Percentiles rank a stretch among this genome's conserved stretches.
phyloP scores from a whole-genome alignment of 2,888 invertebrate genomes.

The Clivina fossor region DNA sequence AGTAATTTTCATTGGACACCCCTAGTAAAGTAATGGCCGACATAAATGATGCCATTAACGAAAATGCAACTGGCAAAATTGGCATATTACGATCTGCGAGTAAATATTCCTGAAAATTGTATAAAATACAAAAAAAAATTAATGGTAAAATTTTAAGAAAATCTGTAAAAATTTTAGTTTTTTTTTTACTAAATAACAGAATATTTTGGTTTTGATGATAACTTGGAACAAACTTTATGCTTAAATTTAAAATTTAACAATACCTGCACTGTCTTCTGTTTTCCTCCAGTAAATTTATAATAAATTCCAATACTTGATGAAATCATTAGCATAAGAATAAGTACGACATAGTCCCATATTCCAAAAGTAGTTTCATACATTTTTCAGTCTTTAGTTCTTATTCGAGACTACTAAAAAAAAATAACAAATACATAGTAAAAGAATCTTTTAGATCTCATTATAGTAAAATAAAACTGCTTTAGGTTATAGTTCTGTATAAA shows the following conservation, averaged over 20 bases:
- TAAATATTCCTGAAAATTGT: conserved; percentile 72
- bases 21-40: conserved; percentile 89
- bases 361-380: conserved; percentile 54
- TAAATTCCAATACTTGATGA: conserved; percentile 81
- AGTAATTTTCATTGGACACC: conserved; percentile 84
- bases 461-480: no score
- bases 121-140: no score
- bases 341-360: conserved; percentile 74
- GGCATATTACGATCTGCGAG: conserved; percentile 81
- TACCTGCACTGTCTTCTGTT: conserved; percentile 80
- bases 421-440: no score
- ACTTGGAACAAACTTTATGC: no score
- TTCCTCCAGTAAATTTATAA: conserved; percentile 81
- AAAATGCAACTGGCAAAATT: conserved; percentile 79
- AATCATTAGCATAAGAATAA: conserved; percentile 67
- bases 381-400: conserved; percentile 43
- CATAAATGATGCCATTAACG: conserved; percentile 92
- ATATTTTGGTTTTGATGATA: no score
- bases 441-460: no score
- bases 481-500: no score
- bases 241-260: no score
- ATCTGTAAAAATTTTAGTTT: no score
- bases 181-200: no score
- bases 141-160: conserved; percentile 14
- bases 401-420: no score